Percentiles rank a stretch among this genome's conserved stretches.
Conservation (phyloP, 2,113 vertebrate species). For the Psittacula cyanocephala region DNA sequence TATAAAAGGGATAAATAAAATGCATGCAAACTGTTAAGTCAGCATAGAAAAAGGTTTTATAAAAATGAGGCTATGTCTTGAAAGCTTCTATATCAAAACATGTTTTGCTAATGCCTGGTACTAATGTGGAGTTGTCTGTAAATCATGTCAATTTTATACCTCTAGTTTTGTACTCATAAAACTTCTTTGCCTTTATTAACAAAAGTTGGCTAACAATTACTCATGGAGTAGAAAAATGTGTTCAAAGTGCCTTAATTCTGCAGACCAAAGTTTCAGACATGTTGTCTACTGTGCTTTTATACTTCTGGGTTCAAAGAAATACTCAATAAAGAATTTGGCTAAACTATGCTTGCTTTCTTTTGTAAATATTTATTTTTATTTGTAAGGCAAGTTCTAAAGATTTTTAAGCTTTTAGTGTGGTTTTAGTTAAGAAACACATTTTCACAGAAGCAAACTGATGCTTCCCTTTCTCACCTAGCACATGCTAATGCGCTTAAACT, state of each 20-base stretch:
- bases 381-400: not conserved
- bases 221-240: conserved; percentile 50
- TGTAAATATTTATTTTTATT: not conserved
- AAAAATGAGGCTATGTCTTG: conserved; percentile 62
- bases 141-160: conserved; percentile 72
- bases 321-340: conserved; percentile 80
- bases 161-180: conserved; percentile 72
- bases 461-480: not conserved
- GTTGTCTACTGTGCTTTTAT: conserved; percentile 62
- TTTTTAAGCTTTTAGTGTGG: not conserved
- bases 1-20: conserved; percentile 15
- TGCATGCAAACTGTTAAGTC: conserved; percentile 49
- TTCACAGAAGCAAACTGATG: not conserved
- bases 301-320: conserved; percentile 75
- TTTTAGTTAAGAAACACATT: not conserved
- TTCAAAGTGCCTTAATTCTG: conserved; percentile 62
- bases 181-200: conserved; percentile 60
- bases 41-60: conserved; percentile 45
- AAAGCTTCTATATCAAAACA: conserved; percentile 67
- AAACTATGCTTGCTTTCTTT: conserved; percentile 49
- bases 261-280: conserved; percentile 59
- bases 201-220: conserved; percentile 42
- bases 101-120: conserved; percentile 64
- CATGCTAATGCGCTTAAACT: not conserved
- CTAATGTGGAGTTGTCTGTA: conserved; percentile 69